A percentile compares a stretch with the other conserved stretches of the same genome.
phyloP scores from a whole-genome alignment of 2,113 vertebrate species.

The Otocyon megalotis region DNA sequence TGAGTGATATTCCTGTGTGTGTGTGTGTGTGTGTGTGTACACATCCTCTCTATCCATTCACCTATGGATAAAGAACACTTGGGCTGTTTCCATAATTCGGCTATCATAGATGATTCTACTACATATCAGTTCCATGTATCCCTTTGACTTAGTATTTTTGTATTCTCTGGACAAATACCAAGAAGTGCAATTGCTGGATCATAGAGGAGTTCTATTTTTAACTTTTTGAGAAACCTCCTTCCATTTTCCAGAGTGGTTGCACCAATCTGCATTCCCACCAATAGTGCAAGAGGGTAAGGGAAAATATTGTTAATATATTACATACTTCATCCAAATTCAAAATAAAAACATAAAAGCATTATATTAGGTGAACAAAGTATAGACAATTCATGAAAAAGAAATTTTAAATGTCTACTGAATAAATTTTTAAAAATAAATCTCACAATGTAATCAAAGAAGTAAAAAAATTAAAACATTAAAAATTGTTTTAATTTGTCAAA shows the following conservation, averaged over 20 bases:
- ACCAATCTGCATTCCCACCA: neutral
- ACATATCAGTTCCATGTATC: neutral
- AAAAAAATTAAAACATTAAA: neutral
- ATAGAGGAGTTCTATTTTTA: neutral
- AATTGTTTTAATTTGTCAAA: neutral
- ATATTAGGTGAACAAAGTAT: neutral
- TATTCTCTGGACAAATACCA: neutral
- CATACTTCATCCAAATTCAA: neutral
- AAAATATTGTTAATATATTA: constrained; percentile 2
- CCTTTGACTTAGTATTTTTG: neutral
- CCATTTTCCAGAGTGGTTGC: neutral
- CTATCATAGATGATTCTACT: neutral
- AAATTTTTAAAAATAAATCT: neutral
- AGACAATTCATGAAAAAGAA: neutral
- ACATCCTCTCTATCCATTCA: neutral
- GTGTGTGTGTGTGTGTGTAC: neutral
- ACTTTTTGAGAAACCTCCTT: neutral
- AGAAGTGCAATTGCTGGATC: neutral
- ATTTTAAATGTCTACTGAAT: neutral
- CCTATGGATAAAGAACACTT: neutral
- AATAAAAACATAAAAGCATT: constrained; percentile 10
- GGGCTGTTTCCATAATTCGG: neutral
- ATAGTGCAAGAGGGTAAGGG: neutral
- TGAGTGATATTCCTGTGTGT: neutral
- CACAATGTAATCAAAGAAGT: neutral